These are phyloP conservation scores for Cavia aperea DNA, from an alignment of 2,113 vertebrate species.

Conservation along the genomic window DNA sequence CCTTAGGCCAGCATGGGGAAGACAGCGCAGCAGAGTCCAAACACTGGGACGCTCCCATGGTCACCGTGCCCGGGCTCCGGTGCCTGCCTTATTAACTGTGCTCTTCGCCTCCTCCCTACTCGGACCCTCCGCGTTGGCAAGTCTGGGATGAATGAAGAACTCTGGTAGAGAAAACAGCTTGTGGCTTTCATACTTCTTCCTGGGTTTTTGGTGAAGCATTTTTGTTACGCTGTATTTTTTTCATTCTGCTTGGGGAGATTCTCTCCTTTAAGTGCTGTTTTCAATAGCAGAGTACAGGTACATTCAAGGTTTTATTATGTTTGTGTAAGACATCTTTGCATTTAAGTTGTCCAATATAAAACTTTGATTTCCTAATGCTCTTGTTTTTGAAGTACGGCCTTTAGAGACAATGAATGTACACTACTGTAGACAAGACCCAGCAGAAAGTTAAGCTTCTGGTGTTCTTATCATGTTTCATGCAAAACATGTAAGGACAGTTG, in stretches of 20 bases:
- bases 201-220: conserved; percentile 28
- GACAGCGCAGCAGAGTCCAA: conserved; percentile 25
- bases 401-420: conserved; percentile 71
- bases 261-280: not conserved
- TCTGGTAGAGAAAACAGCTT: conserved; percentile 40
- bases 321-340: conserved; percentile 55
- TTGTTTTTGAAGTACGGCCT: conserved; percentile 66
- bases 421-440: conserved; percentile 28
- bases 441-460: conserved; percentile 56
- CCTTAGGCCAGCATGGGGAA: conserved; percentile 39
- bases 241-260: not conserved
- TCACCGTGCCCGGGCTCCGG: not conserved
- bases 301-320: conserved; percentile 53
- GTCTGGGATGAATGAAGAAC: conserved; percentile 46
- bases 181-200: conserved; percentile 62
- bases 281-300: conserved; percentile 36
- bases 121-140: not conserved
- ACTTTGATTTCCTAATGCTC: conserved; percentile 57
- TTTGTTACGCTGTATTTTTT: conserved; percentile 7
- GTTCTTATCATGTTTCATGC: conserved; percentile 58
- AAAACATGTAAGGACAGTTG: conserved; percentile 55
- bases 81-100: not conserved
- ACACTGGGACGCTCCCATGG: conserved; percentile 51
- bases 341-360: conserved; percentile 69
- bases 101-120: not conserved